Evolutionary conservation across 2,113 vertebrate species (phyloP).

Genomic region (Etheostoma spectabile): DNA sequence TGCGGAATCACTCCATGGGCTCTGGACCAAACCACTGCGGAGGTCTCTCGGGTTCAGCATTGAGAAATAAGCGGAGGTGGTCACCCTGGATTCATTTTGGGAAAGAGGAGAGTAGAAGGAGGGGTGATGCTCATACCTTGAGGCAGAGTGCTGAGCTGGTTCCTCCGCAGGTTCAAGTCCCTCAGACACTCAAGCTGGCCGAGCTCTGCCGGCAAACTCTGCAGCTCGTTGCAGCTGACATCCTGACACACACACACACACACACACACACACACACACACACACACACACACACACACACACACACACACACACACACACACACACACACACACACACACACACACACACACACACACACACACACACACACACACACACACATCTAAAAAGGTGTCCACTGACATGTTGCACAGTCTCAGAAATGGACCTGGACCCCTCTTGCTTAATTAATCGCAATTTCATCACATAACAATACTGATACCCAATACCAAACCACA

Average conservation of each 20-base stretch:
- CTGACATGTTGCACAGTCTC: not conserved
- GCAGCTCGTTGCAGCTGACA: slow-evolving; percentile 92
- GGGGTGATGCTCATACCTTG: slow-evolving; percentile 80
- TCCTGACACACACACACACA: slow-evolving; percentile 76
- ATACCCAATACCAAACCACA: no score
- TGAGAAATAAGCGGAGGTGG: not conserved
- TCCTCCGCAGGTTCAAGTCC: slow-evolving; percentile 90
- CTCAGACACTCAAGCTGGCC: slow-evolving; percentile 88
- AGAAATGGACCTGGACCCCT: not conserved
- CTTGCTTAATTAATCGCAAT: no score
- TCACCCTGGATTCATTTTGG: not conserved
- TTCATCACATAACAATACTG: no score
- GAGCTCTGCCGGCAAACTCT: slow-evolving; percentile 87
- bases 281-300: not conserved
- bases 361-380: not conserved
- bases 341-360: not conserved
- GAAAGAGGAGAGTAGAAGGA: not conserved
- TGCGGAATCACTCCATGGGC: not conserved
- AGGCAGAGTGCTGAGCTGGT: slow-evolving; percentile 88
- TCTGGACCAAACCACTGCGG: not conserved
- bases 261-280: not conserved
- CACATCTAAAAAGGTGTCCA: not conserved
- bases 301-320: not conserved
- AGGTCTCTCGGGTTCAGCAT: not conserved
- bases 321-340: not conserved